Conservation (phyloP, 2,797 vertebrate species). For the Catostomus latipinnis region DNA sequence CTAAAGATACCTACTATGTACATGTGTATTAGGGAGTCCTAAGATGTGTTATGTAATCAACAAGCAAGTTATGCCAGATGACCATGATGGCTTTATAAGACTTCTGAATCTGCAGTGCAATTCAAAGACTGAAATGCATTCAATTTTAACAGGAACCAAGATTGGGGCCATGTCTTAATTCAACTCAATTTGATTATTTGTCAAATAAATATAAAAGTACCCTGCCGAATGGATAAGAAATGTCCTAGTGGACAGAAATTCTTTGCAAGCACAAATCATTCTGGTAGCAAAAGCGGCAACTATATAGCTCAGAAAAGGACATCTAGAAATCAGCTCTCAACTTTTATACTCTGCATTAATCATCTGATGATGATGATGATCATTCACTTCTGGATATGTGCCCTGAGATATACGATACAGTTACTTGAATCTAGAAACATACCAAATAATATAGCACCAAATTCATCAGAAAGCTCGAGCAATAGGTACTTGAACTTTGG, state of each 20-base stretch:
- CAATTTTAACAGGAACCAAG: neutral
- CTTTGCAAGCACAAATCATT: neutral
- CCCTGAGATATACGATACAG: neutral
- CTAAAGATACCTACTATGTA: too few relatives aligned
- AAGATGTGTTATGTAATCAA: too few relatives aligned
- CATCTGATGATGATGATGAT: neutral
- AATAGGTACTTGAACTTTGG: neutral
- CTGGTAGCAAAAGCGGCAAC: conserved; percentile 10
- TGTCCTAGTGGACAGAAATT: neutral
- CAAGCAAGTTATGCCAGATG: neutral
- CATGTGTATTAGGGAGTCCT: too few relatives aligned
- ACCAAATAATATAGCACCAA: conserved; percentile 1
- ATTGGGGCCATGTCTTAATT: neutral
- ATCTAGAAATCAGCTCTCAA: neutral
- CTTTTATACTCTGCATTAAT: neutral
- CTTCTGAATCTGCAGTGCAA: conserved; percentile 23
- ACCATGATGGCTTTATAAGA: conserved; percentile 30
- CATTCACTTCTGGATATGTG: conserved; percentile 16
- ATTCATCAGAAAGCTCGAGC: neutral
- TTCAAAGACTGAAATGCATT: conserved; percentile 61
- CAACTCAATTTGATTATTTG: neutral
- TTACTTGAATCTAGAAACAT: neutral
- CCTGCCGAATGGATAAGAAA: neutral
- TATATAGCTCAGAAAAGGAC: neutral
- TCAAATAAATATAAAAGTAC: neutral